phyloP scores from a whole-genome alignment of 2,888 invertebrate genomes.

The Apomyelois bistriatella region DNA sequence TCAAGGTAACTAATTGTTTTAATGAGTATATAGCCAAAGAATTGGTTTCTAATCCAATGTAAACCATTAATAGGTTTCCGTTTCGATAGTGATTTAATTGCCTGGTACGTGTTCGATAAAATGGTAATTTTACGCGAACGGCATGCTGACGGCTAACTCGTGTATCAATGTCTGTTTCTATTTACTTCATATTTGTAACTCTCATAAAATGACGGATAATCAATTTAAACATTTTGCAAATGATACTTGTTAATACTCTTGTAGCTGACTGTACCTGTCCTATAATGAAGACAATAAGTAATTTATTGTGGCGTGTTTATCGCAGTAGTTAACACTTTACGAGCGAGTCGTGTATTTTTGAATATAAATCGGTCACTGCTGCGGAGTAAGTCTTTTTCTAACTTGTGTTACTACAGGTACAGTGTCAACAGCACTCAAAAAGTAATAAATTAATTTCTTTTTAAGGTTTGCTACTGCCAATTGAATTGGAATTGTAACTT shows the following conservation, averaged over 20 bases:
- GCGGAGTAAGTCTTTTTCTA: neutral
- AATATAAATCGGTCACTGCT: slow-evolving; percentile 12
- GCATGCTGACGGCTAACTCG: slow-evolving; percentile 9
- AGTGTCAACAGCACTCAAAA: neutral
- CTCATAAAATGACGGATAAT: no score
- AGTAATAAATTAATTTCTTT: no score
- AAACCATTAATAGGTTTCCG: slow-evolving; percentile 36
- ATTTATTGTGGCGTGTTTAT: slow-evolving; percentile 19
- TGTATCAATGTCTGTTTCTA: neutral
- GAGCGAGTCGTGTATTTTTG: slow-evolving; percentile 27
- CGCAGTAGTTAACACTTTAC: slow-evolving; percentile 25
- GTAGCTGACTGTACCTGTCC: slow-evolving; percentile 10
- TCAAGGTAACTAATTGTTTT: slow-evolving; percentile 11
- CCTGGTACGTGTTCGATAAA: slow-evolving; percentile 34
- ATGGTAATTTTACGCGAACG: slow-evolving; percentile 37
- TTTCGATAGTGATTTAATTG: slow-evolving; percentile 40
- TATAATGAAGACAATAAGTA: slow-evolving; percentile 6
- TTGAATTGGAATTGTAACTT: no score
- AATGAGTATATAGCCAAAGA: slow-evolving; percentile 16
- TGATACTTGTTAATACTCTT: neutral
- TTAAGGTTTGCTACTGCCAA: no score
- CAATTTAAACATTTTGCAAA: neutral
- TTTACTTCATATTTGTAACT: neutral
- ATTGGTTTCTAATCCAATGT: slow-evolving; percentile 17
- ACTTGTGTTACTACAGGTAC: slow-evolving; percentile 5